Evolutionary conservation across 2,113 vertebrate genomes (phyloP), one percentile per base, ranked within the genome.

Genomic region (Dipodomys stephensi): DNA sequence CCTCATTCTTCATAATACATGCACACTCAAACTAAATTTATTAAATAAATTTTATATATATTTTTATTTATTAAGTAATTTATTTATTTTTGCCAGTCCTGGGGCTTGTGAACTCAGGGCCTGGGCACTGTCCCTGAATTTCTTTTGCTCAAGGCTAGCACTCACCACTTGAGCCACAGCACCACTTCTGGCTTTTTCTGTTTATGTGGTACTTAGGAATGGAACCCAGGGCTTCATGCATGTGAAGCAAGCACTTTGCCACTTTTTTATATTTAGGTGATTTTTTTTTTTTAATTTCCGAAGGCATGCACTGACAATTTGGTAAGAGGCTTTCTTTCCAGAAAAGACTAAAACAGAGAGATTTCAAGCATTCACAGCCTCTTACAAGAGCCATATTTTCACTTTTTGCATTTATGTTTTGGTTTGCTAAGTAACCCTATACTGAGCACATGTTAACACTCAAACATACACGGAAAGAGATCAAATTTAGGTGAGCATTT

Each of bases 311-410:
- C n/a, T 53, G 46, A 2, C 57, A 11, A 69, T 87, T 77, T 84
- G 79, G 30, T 35, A 71, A 30, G 64, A 67, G 28, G 19, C 72
- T 73, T 91, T 67, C 64, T 94, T 95, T 96, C 60, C 12, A 7
- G 11, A 81, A 94, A 89, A 13, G 73, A 95, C 93, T 83, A 74
- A 4, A 97, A 94, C 2, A 65, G 92, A 92, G 76, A 39, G 72
- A 79, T 71, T 64, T 71, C n/a, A 96, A 76, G 44, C 27, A 93
- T 82, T 6, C 71, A 68, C 82, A 8, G 20, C 22, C 32, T 93
- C 96, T 53, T 88, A 53, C 4, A 27, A 13, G 32, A 83, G 30
- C 25, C 73, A 62, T 28, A 88, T 69, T 90, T 32, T 96, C 88
- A 35, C 69, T 88, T 90, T 86, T 90, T 95, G 39, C 69, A 94